A percentile compares a stretch with the other conserved stretches of the same genome.
These are phyloP conservation scores for Netelia virgata DNA, from an alignment of 2,888 invertebrate genomes.

Conservation along the genomic window DNA sequence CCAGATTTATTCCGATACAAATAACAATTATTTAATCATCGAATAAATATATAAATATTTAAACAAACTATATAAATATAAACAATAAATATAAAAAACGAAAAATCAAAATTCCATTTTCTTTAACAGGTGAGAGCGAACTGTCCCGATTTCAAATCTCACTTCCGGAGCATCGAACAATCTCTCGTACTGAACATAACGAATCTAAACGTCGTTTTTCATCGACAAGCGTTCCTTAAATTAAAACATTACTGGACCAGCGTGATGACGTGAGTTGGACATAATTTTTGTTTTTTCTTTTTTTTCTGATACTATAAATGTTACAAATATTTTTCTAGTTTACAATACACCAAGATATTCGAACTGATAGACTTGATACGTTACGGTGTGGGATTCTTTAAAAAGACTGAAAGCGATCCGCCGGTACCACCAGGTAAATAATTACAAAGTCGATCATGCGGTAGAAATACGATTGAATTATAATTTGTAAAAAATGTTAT, in stretches of 20 bases:
- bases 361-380: conserved; percentile 72
- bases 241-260: conserved; percentile 87
- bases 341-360: conserved; percentile 73
- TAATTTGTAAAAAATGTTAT: conserved; percentile 28
- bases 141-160: conserved; percentile 93
- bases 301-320: background rate
- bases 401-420: conserved; percentile 86
- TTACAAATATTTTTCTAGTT: conserved; percentile 70
- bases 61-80: no score
- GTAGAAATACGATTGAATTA: background rate
- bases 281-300: conserved; percentile 19
- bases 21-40: background rate
- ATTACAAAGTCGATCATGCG: background rate
- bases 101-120: conserved; percentile 14
- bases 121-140: conserved; percentile 89
- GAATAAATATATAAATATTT: no score
- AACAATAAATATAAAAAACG: no score
- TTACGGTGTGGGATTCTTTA: conserved; percentile 74
- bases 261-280: conserved; percentile 86
- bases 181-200: conserved; percentile 90
- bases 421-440: conserved; percentile 89
- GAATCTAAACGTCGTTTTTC: conserved; percentile 88
- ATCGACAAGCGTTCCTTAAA: conserved; percentile 90
- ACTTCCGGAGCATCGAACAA: conserved; percentile 93
- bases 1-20: conserved; percentile 1